Evolutionary conservation across 2,888 invertebrate species (phyloP), one percentile per base, ranked within the genome.

Genomic region (Callyntrura sp.): DNA sequence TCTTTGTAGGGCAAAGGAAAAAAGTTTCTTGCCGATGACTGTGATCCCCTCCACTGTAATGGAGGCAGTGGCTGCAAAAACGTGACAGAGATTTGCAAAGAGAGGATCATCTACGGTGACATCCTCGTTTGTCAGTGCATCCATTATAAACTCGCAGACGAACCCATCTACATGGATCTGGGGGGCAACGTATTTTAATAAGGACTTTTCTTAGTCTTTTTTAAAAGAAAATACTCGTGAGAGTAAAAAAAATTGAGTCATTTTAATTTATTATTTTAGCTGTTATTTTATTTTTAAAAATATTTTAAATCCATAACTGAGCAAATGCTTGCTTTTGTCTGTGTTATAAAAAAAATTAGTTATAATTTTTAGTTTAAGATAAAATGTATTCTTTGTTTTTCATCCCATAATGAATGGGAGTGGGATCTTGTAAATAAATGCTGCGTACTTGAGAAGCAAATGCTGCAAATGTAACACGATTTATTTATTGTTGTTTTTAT

Each of bases 21-120:
- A 35, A 73, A 73, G 9, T 45, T 20, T 20, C 25, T 55, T 14
- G 85, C 90, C 5, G 90, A 90, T 48, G 90, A 90, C 51, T 90
- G 90, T 51, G 35, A 35, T 12, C 35, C 60, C 0, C 0, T 57
- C 0, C 78, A 78, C 12, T 81, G 81, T 17, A 78, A 62, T 8
- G 60, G 82, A 76, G 82, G 68, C 17, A 45, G 43, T 68, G 62
- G 76, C 8, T 85, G 81, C 43, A 68, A 48, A 43, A 68, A 35
- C 17, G 76, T 23, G 28, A 70, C 62, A 6, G 86, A 86, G 48
- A 45, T 73, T 0, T 90, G 90, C 48, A 88, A 85, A n/a, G 90
- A 90, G 55, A 88, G 17, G 57, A 68, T 90, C 43, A 88, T 90
- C 43, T 88, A 90, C 60, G 90, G 90, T 25, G 90, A 90, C 48